phyloP scores from a whole-genome alignment of 2,888 invertebrate species.

The Amiota mariae region DNA sequence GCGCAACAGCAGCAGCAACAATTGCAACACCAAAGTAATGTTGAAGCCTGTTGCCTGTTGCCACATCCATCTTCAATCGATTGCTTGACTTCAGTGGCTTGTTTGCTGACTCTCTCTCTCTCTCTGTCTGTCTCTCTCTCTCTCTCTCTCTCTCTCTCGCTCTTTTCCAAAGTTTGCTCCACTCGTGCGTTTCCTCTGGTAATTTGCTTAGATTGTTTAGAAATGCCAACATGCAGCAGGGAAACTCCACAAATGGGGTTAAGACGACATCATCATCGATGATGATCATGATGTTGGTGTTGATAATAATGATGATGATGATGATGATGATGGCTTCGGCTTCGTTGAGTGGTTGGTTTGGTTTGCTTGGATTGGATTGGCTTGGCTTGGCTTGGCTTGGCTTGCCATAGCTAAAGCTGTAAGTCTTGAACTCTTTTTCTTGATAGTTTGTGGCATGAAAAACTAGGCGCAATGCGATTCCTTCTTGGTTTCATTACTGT shows the following conservation, averaged over 20 bases:
- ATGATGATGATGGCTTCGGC: conserved; percentile 6
- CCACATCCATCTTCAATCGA: conserved; percentile 3
- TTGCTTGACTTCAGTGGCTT: background rate
- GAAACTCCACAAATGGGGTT: conserved; percentile 55
- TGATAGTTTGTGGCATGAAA: background rate
- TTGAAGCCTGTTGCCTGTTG: conserved; percentile 11
- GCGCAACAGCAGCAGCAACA: conserved; percentile 8
- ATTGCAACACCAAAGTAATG: background rate
- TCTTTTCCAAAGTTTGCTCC: conserved; percentile 37
- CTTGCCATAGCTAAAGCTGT: background rate
- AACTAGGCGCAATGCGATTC: conserved; percentile 47
- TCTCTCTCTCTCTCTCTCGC: background rate
- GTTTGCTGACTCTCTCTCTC: background rate
- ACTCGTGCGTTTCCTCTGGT: conserved; percentile 67
- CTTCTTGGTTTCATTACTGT: conserved; percentile 52
- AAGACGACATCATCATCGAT: conserved; percentile 22
- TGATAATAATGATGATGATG: too few species aligned
- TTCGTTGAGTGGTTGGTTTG: conserved; percentile 19
- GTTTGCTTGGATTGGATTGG: background rate
- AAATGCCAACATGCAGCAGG: conserved; percentile 48
- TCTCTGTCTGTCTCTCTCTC: too few species aligned
- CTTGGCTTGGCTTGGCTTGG: background rate
- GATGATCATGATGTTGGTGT: background rate
- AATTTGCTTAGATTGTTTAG: conserved; percentile 58
- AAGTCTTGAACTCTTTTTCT: background rate